phyloP scores from a whole-genome alignment of 2,113 vertebrate genomes.

The Trichomycterus rosablanca region DNA sequence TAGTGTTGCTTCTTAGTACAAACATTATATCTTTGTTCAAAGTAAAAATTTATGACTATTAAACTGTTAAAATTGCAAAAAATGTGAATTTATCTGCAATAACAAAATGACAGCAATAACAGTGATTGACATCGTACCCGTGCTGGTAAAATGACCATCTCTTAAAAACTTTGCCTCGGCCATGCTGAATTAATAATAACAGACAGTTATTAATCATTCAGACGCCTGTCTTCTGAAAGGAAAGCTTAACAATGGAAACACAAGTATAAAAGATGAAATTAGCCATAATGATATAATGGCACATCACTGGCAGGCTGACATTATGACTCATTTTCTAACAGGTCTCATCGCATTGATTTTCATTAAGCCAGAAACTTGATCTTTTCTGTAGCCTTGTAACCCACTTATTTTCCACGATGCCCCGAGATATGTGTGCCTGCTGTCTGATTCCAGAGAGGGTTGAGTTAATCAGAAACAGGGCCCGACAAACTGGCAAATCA shows the following conservation, averaged over 20 bases:
- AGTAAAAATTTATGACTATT: slow-evolving; percentile 7
- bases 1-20: too few relatives aligned
- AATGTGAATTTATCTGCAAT: slow-evolving; percentile 1
- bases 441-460: slow-evolving; percentile 61
- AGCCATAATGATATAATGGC: slow-evolving; percentile 67
- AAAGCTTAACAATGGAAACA: slow-evolving; percentile 58
- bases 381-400: slow-evolving; percentile 46
- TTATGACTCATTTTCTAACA: slow-evolving; percentile 63
- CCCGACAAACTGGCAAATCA: slow-evolving; percentile 53
- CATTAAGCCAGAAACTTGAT: slow-evolving; percentile 65
- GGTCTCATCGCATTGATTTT: slow-evolving; percentile 64
- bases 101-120: slow-evolving; percentile 3
- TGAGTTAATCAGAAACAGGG: slow-evolving; percentile 65
- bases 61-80: slow-evolving; percentile 1
- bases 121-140: slow-evolving; percentile 1
- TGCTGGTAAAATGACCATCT: background rate
- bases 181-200: slow-evolving; percentile 53
- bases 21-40: background rate
- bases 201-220: slow-evolving; percentile 57
- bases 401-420: slow-evolving; percentile 47
- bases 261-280: too few relatives aligned
- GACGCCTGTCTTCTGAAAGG: slow-evolving; percentile 51
- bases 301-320: slow-evolving; percentile 60
- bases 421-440: slow-evolving; percentile 67
- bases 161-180: slow-evolving; percentile 42